Percentiles rank a stretch among this genome's conserved stretches.
Evolutionary conservation across 2,113 vertebrate species (phyloP).

Genomic region (Brachyistius frenatus): DNA sequence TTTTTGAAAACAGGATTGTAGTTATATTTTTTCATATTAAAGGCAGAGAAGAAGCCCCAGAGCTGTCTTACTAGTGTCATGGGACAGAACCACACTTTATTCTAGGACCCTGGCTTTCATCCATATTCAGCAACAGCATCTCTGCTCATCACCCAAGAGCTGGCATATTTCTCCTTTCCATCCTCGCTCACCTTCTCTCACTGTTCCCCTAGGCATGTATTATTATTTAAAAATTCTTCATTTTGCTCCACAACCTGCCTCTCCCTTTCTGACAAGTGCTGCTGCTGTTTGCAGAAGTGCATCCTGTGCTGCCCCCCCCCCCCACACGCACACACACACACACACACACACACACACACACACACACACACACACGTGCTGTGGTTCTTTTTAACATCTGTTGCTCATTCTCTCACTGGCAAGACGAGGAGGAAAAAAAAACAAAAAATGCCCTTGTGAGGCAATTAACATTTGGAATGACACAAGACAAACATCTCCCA

Average conservation of each 20-base stretch:
- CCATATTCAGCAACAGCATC: conserved; percentile 49
- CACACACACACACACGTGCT: too few species aligned
- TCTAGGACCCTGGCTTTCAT: conserved; percentile 41
- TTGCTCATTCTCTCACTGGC: too few species aligned
- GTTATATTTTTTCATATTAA: conserved; percentile 6
- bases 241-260: not conserved
- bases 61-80: conserved; percentile 35
- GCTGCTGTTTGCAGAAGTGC: not conserved
- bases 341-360: too few species aligned
- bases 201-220: too few species aligned
- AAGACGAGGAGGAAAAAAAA: not conserved
- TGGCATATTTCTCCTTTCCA: conserved; percentile 10
- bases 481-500: too few species aligned
- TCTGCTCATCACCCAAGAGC: conserved; percentile 5
- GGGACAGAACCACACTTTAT: conserved; percentile 37
- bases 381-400: not conserved
- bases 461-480: too few species aligned
- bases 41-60: conserved; percentile 8
- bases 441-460: too few species aligned
- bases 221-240: not conserved
- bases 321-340: too few species aligned
- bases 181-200: not conserved
- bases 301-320: not conserved
- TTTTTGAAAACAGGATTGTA: not conserved
- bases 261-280: not conserved